Conservation (phyloP, 1,140 invertebrate genomes). For the Tetranychus cinnabarinus region DNA sequence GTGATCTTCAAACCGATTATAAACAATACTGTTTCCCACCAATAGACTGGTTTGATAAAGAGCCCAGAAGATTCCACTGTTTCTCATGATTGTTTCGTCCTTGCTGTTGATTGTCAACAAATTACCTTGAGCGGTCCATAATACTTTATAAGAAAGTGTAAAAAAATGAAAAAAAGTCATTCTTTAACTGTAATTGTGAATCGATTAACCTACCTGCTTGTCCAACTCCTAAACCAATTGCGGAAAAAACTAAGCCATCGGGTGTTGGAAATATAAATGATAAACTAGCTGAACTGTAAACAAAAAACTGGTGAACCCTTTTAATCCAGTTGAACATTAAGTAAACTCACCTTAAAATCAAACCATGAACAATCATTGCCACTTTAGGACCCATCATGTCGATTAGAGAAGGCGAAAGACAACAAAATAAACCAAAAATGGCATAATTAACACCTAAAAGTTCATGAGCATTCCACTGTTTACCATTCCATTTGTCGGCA, state of each 20-base stretch:
- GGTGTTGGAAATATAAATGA: neutral
- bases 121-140: constrained; percentile 55
- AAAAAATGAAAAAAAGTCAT: neutral
- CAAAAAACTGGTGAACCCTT: neutral
- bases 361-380: neutral
- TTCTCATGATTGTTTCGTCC: constrained; percentile 58
- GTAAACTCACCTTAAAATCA: neutral
- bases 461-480: neutral
- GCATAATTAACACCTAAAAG: neutral
- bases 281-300: neutral
- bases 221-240: neutral
- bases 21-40: constrained; percentile 80
- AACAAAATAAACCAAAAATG: neutral
- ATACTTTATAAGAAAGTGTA: constrained; percentile 7
- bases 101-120: constrained; percentile 77
- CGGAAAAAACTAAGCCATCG: neutral
- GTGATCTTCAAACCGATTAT: constrained; percentile 57
- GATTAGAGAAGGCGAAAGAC: neutral
- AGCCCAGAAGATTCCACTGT: constrained; percentile 31
- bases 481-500: neutral
- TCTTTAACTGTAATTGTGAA: neutral
- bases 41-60: constrained; percentile 46
- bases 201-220: neutral
- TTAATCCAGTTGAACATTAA: neutral
- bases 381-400: neutral